Conservation (phyloP, 2,888 invertebrate genomes). For the Drosophila engyochracea region DNA sequence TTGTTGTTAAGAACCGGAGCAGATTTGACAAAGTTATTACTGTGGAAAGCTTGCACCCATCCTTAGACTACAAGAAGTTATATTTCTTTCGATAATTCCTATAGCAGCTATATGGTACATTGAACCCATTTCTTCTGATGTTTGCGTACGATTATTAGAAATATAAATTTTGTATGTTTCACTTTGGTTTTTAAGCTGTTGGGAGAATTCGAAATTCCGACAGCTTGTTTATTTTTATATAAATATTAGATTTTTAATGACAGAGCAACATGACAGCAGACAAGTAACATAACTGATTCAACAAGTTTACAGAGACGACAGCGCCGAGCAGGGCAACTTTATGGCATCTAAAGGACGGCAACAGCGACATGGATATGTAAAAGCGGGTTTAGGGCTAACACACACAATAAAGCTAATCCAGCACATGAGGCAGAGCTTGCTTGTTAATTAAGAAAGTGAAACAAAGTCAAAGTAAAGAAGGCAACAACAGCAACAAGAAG, state of each 20-base stretch:
- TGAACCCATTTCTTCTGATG: neutral
- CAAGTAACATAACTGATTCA: constrained; percentile 49
- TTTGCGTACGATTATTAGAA: neutral
- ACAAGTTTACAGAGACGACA: constrained; percentile 22
- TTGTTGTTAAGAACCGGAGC: neutral
- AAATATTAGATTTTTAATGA: constrained; percentile 25
- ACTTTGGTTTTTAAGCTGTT: constrained; percentile 1
- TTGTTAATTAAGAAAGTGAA: constrained; percentile 79
- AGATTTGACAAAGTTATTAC: neutral
- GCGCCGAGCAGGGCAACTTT: constrained; percentile 30
- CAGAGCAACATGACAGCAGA: constrained; percentile 29
- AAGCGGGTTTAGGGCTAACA: constrained; percentile 57
- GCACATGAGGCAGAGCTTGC: constrained; percentile 60
- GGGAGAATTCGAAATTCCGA: constrained; percentile 10
- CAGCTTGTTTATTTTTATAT: constrained; percentile 7
- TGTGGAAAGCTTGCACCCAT: neutral
- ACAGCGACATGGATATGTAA: constrained; percentile 45
- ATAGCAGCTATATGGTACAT: neutral
- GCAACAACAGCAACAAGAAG: constrained; percentile 31
- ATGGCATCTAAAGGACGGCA: constrained; percentile 34
- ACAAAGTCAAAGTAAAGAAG: constrained; percentile 74
- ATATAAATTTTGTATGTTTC: neutral
- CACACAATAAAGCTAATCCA: constrained; percentile 63
- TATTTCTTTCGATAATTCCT: neutral
- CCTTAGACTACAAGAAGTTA: neutral